A percentile compares a stretch with the other conserved stretches of the same genome.
Conservation (phyloP, 2,113 vertebrate genomes). For the Otus sunia region DNA sequence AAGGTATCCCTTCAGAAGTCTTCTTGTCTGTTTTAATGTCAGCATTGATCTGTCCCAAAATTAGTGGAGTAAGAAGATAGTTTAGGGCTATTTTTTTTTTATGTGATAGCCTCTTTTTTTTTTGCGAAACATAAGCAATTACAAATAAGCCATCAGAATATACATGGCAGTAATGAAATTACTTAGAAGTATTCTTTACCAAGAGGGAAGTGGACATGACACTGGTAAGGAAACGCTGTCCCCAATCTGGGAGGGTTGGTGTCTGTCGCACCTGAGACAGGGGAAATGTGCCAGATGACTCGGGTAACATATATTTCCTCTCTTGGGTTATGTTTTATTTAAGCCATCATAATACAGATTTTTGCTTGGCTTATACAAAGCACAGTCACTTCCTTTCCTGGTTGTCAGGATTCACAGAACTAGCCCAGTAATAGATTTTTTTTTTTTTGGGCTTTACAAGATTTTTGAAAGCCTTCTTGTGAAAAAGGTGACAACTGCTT, state of each 20-base stretch:
- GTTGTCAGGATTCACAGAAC: background rate
- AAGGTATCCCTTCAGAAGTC: background rate
- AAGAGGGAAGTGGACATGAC: background rate
- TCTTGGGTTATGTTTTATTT: background rate
- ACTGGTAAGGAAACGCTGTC: background rate
- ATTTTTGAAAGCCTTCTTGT: background rate
- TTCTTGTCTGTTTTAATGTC: background rate
- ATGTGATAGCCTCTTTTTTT: background rate
- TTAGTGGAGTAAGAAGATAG: background rate
- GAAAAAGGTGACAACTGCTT: background rate
- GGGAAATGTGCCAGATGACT: background rate
- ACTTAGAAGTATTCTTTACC: background rate
- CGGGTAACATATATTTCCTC: background rate
- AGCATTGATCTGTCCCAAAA: background rate
- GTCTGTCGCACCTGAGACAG: accelerated
- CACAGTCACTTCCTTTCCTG: background rate
- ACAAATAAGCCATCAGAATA: background rate
- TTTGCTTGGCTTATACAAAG: background rate
- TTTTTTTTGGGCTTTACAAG: background rate
- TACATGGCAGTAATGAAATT: background rate
- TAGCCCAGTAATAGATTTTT: background rate
- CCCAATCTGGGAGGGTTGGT: background rate
- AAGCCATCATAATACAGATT: background rate
- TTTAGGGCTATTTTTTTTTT: background rate
- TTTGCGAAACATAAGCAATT: background rate